Evolutionary conservation across 2,113 vertebrate genomes (phyloP).

Genomic region (Vidua chalybeata): DNA sequence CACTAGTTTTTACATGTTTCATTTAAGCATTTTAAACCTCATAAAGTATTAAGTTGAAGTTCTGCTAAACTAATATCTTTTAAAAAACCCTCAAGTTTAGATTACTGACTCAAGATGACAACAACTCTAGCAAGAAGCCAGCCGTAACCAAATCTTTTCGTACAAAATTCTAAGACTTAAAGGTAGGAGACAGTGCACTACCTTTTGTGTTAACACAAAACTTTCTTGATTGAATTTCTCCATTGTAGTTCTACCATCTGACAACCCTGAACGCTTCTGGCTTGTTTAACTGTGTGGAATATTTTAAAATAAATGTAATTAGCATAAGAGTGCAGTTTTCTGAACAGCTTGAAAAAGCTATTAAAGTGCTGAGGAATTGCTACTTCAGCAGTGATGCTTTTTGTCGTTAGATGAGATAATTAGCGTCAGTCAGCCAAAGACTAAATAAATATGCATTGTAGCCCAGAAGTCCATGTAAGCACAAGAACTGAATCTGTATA

Average conservation of each 20-base stretch:
- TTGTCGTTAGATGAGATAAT: conserved; percentile 1
- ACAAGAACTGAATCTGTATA: not conserved
- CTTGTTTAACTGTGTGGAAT: not conserved
- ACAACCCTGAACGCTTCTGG: not conserved
- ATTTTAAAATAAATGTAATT: not conserved
- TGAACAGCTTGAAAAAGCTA: not conserved
- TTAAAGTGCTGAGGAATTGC: not conserved
- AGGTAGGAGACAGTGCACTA: not conserved
- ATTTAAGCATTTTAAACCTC: not conserved
- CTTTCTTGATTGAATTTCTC: not conserved
- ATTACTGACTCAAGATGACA: not conserved
- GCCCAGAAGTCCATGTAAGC: conserved; percentile 2
- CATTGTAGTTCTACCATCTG: not conserved
- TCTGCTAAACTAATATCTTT: not conserved
- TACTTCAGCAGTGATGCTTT: not conserved
- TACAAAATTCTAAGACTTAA: not conserved
- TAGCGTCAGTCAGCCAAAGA: not conserved
- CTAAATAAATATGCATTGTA: not conserved
- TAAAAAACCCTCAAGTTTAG: not conserved
- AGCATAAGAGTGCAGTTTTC: not conserved
- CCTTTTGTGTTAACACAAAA: not conserved
- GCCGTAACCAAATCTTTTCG: not conserved
- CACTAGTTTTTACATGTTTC: not conserved
- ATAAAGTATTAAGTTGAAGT: not conserved
- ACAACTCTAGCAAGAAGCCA: not conserved